Evolutionary conservation across 2,888 invertebrate species (phyloP).

Genomic region (Xylota sylvarum): DNA sequence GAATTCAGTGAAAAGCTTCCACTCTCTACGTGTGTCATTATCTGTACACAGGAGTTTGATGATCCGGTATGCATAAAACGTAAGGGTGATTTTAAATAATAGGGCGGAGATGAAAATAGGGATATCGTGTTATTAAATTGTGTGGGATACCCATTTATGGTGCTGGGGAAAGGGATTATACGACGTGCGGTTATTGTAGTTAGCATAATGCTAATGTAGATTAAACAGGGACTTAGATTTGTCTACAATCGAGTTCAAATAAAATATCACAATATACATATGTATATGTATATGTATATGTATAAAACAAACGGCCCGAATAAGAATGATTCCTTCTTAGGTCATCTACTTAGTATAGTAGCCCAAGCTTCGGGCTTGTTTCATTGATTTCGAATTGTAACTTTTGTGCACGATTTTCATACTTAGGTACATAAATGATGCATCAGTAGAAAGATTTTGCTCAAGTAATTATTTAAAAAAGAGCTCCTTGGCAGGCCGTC

Average conservation of each 20-base stretch:
- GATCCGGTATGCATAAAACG: conserved; percentile 19
- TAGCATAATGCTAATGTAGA: conserved; percentile 15
- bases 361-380: no score
- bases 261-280: background rate
- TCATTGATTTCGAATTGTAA: no score
- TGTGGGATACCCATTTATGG: conserved; percentile 16
- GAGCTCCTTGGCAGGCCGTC: no score
- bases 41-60: conserved; percentile 7
- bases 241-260: background rate
- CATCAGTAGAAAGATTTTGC: no score
- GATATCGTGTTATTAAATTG: conserved; percentile 20
- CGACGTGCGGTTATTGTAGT: conserved; percentile 1
- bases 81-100: conserved; percentile 24
- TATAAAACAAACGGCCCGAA: background rate
- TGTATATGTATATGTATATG: background rate
- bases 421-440: no score
- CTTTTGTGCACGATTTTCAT: no score
- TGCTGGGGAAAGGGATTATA: background rate
- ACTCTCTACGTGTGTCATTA: conserved; percentile 22
- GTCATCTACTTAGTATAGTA: no score
- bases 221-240: background rate
- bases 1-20: conserved; percentile 33
- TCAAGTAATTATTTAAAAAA: no score
- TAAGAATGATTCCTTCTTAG: no score
- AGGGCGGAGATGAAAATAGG: background rate